These are phyloP conservation scores for Mastacembelus armatus DNA, from an alignment of 2,797 vertebrate genomes.

Conservation along the genomic window DNA sequence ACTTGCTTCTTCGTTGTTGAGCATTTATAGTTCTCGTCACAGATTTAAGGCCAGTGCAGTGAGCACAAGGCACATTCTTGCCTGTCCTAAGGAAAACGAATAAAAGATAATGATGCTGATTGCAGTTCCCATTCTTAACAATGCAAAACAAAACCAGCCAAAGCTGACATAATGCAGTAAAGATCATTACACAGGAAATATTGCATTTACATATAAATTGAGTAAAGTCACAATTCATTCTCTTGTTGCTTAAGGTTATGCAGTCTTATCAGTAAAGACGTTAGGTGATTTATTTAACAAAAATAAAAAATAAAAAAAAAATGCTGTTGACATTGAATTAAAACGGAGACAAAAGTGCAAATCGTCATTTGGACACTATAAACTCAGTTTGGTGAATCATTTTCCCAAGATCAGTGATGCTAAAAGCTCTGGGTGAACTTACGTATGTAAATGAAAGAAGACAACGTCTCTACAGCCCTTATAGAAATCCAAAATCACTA, in stretches of 20 bases:
- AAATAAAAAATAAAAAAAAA: constrained; percentile 7
- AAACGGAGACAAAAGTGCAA: constrained; percentile 53
- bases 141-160: constrained; percentile 67
- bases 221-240: constrained; percentile 75
- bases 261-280: constrained; percentile 68
- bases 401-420: too few relatives aligned
- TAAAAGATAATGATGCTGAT: constrained; percentile 60
- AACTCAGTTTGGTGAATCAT: constrained; percentile 28
- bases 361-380: constrained; percentile 33
- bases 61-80: constrained; percentile 53
- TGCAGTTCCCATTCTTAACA: constrained; percentile 59
- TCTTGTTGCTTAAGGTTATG: constrained; percentile 71
- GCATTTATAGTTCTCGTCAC: neutral
- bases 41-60: constrained; percentile 23
- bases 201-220: constrained; percentile 86
- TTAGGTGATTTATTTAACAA: constrained; percentile 51
- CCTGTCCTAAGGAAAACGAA: constrained; percentile 47
- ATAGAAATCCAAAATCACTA: constrained; percentile 1
- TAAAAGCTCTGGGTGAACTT: too few relatives aligned
- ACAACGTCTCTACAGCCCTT: constrained; percentile 2
- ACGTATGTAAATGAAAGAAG: constrained; percentile 8
- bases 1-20: constrained; percentile 40
- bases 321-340: constrained; percentile 60
- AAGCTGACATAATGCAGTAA: constrained; percentile 74
- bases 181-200: constrained; percentile 81